These are phyloP conservation scores for Menura novaehollandiae DNA, from an alignment of 2,113 vertebrate genomes.

Conservation along the genomic window DNA sequence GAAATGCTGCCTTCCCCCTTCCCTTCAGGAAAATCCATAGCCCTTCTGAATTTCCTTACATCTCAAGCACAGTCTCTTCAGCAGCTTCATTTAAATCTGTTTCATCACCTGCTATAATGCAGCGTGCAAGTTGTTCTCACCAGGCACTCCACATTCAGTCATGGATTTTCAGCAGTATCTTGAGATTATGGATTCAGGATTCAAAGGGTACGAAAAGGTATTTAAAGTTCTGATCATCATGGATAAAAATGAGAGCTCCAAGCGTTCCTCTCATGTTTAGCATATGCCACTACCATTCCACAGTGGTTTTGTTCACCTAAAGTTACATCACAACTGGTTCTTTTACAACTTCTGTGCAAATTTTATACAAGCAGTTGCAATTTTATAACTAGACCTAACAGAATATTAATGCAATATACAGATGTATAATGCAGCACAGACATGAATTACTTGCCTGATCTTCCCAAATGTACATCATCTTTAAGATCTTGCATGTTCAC, in stretches of 20 bases:
- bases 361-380: background rate
- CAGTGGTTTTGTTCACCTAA: background rate
- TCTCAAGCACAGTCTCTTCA: background rate
- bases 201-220: background rate
- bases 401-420: background rate
- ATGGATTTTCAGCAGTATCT: background rate
- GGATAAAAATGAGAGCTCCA: background rate
- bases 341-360: background rate
- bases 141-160: accelerated
- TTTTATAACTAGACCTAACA: background rate
- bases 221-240: background rate
- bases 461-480: background rate
- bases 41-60: background rate
- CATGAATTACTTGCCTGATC: background rate
- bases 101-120: background rate
- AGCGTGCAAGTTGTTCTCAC: background rate
- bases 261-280: accelerated
- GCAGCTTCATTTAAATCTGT: background rate
- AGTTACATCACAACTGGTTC: background rate
- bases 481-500: background rate
- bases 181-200: background rate
- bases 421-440: background rate
- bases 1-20: background rate
- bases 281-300: too few relatives aligned
- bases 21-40: background rate